A percentile compares a stretch with the other conserved stretches of the same genome.
Conservation (phyloP, 2,888 invertebrate species). For the Nomada goodeniana region DNA sequence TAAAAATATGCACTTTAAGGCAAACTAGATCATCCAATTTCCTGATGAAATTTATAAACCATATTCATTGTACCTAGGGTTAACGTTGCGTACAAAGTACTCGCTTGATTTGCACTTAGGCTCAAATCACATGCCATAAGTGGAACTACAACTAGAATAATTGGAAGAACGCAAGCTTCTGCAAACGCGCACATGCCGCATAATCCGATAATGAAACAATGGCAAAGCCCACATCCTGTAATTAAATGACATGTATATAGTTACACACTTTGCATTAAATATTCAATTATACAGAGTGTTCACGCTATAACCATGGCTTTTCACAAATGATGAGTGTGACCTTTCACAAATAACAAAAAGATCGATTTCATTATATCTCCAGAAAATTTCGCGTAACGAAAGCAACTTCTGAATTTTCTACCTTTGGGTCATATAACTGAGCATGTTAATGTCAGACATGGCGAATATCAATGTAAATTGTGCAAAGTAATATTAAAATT, state of each 20-base stretch:
- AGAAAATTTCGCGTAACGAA: too few species aligned
- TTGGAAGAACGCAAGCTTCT: constrained; percentile 72
- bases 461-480: too few species aligned
- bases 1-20: too few species aligned
- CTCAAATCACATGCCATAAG: constrained; percentile 73
- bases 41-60: neutral
- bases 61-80: constrained; percentile 67
- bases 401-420: too few species aligned
- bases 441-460: too few species aligned
- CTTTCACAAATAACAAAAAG: too few species aligned
- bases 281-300: neutral
- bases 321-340: too few species aligned
- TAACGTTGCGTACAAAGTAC: constrained; percentile 64
- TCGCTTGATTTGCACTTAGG: constrained; percentile 57
- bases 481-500: too few species aligned
- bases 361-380: too few species aligned
- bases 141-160: constrained; percentile 68
- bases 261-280: neutral
- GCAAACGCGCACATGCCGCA: constrained; percentile 73
- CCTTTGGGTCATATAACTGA: too few species aligned
- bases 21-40: too few species aligned
- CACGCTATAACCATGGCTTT: too few species aligned
- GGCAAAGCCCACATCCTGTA: constrained; percentile 75
- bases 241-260: constrained; percentile 17
- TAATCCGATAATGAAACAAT: constrained; percentile 71